Conservation (phyloP, 2,888 invertebrate genomes). For the Mythimna loreyi region DNA sequence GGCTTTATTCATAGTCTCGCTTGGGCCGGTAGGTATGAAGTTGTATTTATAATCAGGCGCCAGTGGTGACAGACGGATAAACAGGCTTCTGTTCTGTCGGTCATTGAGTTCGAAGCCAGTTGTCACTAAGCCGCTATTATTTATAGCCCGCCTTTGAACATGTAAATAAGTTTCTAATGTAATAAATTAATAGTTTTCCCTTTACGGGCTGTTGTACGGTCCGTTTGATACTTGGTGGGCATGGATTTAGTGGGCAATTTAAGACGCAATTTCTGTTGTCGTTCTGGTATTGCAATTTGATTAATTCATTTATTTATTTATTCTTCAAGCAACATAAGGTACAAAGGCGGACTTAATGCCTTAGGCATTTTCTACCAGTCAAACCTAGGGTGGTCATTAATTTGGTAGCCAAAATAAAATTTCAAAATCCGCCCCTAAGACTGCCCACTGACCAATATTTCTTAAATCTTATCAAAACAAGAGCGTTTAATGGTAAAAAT, state of each 20-base stretch:
- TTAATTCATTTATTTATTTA: too few relatives aligned
- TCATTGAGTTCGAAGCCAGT: constrained; percentile 63
- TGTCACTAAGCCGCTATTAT: constrained; percentile 52
- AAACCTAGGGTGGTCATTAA: too few relatives aligned
- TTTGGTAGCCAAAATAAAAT: too few relatives aligned
- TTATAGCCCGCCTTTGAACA: constrained; percentile 49
- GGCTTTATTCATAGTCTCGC: constrained; percentile 46
- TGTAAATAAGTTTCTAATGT: constrained; percentile 56
- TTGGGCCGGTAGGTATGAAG: constrained; percentile 35
- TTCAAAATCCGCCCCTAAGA: too few relatives aligned
- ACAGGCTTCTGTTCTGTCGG: constrained; percentile 61
- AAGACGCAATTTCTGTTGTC: constrained; percentile 8
- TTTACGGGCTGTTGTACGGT: constrained; percentile 42
- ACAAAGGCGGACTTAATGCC: too few relatives aligned
- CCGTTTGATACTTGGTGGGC: constrained; percentile 34
- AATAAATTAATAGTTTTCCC: constrained; percentile 56
- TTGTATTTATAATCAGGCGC: constrained; percentile 64
- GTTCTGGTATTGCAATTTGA: not conserved
- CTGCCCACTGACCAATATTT: too few relatives aligned
- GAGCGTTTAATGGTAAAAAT: too few relatives aligned
- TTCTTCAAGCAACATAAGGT: too few relatives aligned
- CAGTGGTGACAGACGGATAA: constrained; percentile 65
- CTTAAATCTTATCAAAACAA: too few relatives aligned
- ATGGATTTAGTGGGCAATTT: constrained; percentile 29
- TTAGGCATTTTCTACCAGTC: too few relatives aligned